Percentiles rank a stretch among this genome's conserved stretches.
phyloP scores from a whole-genome alignment of 2,888 invertebrate species.

The Cerceris ruficornis region DNA sequence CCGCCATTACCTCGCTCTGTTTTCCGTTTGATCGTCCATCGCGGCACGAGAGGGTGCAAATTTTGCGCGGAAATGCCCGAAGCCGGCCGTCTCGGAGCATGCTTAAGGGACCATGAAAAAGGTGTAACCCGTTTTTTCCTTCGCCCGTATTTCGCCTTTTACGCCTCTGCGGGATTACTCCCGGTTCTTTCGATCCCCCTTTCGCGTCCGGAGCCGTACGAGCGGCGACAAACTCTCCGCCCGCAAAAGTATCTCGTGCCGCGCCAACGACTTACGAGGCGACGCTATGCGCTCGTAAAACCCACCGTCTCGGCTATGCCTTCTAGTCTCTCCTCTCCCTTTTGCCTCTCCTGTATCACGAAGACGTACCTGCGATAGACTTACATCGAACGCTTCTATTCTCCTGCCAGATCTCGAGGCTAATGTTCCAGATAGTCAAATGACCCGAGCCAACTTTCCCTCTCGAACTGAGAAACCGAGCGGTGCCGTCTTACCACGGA shows the following conservation, averaged over 20 bases:
- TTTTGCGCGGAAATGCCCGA: slow-evolving; percentile 26
- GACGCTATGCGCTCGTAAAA: slow-evolving; percentile 59
- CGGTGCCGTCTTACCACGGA: background rate
- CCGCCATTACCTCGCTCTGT: slow-evolving; percentile 13
- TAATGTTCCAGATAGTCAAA: slow-evolving; percentile 72
- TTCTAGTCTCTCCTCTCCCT: background rate
- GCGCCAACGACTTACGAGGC: slow-evolving; percentile 54
- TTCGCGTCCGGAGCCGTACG: slow-evolving; percentile 25
- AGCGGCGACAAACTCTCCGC: slow-evolving; percentile 49
- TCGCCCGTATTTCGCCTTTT: slow-evolving; percentile 42
- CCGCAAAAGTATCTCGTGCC: slow-evolving; percentile 53
- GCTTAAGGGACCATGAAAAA: slow-evolving; percentile 54
- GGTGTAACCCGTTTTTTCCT: slow-evolving; percentile 43
- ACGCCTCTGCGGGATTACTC: slow-evolving; percentile 42
- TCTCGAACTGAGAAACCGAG: slow-evolving; percentile 33
- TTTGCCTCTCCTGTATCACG: slow-evolving; percentile 22
- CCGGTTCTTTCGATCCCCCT: slow-evolving; percentile 28
- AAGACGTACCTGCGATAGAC: slow-evolving; percentile 7
- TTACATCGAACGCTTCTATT: background rate
- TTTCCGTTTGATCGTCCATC: slow-evolving; percentile 28
- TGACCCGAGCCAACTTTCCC: slow-evolving; percentile 70
- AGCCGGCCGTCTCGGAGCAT: slow-evolving; percentile 6
- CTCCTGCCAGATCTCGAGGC: slow-evolving; percentile 21
- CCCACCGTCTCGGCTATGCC: slow-evolving; percentile 19
- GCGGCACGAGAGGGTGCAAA: slow-evolving; percentile 26